Evolutionary conservation across 2,113 vertebrate genomes (phyloP).

Genomic region (Camelus dromedarius): DNA sequence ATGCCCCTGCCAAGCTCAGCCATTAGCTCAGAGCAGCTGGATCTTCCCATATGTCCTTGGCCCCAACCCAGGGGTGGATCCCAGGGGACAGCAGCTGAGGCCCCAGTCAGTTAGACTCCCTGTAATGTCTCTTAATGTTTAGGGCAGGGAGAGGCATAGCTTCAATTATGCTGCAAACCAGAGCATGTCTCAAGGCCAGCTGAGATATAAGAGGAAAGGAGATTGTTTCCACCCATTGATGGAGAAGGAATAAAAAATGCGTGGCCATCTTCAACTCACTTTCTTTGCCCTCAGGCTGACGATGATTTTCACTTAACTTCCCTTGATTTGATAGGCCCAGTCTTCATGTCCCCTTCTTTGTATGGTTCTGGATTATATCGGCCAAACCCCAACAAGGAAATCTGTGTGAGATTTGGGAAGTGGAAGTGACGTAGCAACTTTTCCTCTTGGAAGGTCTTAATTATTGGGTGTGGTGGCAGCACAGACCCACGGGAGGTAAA

Average conservation of each 20-base stretch:
- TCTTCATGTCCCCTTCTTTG: not conserved
- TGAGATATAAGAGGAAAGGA: not conserved
- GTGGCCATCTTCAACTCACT: not conserved
- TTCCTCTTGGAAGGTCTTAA: not conserved
- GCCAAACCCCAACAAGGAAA: not conserved
- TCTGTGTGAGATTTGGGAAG: not conserved
- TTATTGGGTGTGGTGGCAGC: not conserved
- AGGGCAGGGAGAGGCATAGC: not conserved
- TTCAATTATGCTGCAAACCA: not conserved
- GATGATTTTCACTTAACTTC: not conserved
- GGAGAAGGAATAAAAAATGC: not conserved
- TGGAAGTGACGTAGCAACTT: not conserved
- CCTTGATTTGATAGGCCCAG: not conserved
- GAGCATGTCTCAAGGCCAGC: not conserved
- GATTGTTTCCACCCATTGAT: rapidly evolving
- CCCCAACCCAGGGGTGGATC: not conserved
- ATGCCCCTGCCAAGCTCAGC: rapidly evolving
- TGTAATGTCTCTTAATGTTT: not conserved
- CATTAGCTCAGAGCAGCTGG: not conserved
- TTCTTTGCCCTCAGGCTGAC: not conserved
- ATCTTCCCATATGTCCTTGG: not conserved
- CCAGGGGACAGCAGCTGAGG: not conserved
- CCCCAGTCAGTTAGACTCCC: not conserved
- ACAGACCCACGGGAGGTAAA: not conserved
- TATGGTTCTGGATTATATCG: not conserved